Evolutionary conservation across 2,797 vertebrate species (phyloP).

Genomic region (Pteropus rufus): DNA sequence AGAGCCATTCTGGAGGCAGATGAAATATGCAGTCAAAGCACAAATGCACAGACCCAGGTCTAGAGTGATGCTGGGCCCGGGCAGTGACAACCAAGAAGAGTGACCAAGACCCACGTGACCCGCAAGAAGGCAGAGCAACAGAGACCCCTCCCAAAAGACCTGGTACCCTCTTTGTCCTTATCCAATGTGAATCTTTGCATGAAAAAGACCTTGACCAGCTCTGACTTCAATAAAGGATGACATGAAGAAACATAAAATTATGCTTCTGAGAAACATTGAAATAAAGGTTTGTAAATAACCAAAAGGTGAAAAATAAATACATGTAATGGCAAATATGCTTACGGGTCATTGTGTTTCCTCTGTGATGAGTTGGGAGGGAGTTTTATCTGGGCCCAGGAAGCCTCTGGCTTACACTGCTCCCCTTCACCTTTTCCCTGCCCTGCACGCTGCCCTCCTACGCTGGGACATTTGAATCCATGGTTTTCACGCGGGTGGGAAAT

Average conservation of each 20-base stretch:
- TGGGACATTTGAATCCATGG: slow-evolving; percentile 39
- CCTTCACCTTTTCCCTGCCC: neutral
- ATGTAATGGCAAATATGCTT: slow-evolving; percentile 76
- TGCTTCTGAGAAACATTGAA: slow-evolving; percentile 81
- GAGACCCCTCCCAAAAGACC: neutral
- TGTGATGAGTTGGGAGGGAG: slow-evolving; percentile 54
- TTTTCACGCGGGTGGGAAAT: slow-evolving; percentile 67
- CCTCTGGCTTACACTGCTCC: neutral
- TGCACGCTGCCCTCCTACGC: neutral
- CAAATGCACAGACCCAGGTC: neutral
- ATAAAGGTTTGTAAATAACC: slow-evolving; percentile 79
- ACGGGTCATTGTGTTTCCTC: slow-evolving; percentile 77
- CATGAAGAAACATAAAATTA: slow-evolving; percentile 67
- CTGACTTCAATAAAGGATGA: slow-evolving; percentile 76
- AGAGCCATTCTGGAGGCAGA: neutral
- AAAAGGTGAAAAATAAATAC: slow-evolving; percentile 58
- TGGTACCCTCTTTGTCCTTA: neutral
- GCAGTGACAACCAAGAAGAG: neutral
- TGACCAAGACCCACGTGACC: neutral
- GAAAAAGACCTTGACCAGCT: slow-evolving; percentile 78
- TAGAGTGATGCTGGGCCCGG: neutral
- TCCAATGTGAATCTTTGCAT: slow-evolving; percentile 81
- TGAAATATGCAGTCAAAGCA: neutral
- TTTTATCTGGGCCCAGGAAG: neutral
- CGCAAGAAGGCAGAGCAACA: neutral